Evolutionary conservation across 2,888 invertebrate genomes (phyloP), one percentile per base, ranked within the genome.

Genomic region (Lamellibrachia satsuma): DNA sequence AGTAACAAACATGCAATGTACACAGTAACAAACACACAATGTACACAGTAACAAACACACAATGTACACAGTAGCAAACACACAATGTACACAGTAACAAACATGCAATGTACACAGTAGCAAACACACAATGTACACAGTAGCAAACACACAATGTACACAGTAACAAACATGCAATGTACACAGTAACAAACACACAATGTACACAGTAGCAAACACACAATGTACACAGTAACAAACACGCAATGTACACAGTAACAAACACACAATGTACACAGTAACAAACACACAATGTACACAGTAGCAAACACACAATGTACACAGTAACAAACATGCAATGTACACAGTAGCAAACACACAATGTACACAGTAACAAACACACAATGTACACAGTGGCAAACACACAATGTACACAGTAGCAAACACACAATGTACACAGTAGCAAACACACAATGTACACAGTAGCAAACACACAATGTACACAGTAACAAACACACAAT

Each of bases 401-500:
- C 2, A 39, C 39, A 39, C 39, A 39, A 39, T 39, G 39, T 39
- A 39, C 39, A 39, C 39, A 39, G 39, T 39, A 39, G 94, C 0
- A 94, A 94, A 90, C 90, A 8, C 75, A 75, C 4, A n/a, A 39
- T 22, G 75, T 22, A 75, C 75, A 75, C 6, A 15, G 22, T 75
- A 15, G n/a, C 22, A 22, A 11, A 22, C 2, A 39, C 39, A 39
- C 39, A 39, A 39, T 39, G 39, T 39, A 39, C 39, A 39, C 39
- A 39, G 39, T 39, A 39, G 94, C 0, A 94, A 94, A 90, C 90
- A 8, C 75, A 75, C 4, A n/a, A 39, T 22, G 75, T 75, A 75
- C 75, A 75, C 6, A 15, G 22, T 75, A 15, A 75, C 22, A 22
- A 11, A 22, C 2, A 39, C 39, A 39, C 39, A 39, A 39, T 39